phyloP scores from a whole-genome alignment of 2,113 vertebrate species.

The Bos indicus region DNA sequence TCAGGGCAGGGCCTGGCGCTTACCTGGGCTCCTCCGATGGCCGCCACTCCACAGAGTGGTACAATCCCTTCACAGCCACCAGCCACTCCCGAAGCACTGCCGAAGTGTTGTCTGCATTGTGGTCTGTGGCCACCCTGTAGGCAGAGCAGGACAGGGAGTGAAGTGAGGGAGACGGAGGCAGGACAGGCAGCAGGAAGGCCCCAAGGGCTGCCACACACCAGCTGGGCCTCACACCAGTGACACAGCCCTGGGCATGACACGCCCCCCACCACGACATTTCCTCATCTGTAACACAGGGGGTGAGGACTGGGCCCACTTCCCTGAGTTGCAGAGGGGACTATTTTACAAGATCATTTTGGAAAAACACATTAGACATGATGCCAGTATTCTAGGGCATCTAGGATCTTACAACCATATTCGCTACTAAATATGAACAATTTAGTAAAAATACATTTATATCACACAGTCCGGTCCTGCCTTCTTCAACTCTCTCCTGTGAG shows the following conservation, averaged over 20 bases:
- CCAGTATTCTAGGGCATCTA: not conserved
- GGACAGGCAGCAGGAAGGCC: rapidly evolving
- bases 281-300: not conserved
- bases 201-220: rapidly evolving
- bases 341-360: not conserved
- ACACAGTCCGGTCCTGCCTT: no score
- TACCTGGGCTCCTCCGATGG: conserved; percentile 89
- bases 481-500: not conserved
- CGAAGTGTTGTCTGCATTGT: conserved; percentile 91
- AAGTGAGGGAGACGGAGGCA: not conserved
- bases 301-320: not conserved
- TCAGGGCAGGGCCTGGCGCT: not conserved
- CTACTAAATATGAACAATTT: not conserved
- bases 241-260: not conserved
- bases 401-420: not conserved
- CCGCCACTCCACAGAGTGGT: conserved; percentile 93
- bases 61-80: conserved; percentile 85
- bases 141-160: not conserved
- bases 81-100: conserved; percentile 90
- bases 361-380: not conserved
- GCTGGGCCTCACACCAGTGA: not conserved
- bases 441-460: not conserved
- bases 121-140: conserved; percentile 92
- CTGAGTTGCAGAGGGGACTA: not conserved
- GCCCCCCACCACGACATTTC: not conserved